Evolutionary conservation across 2,797 vertebrate species (phyloP).

Genomic region (Pangasius sanitwongsei): DNA sequence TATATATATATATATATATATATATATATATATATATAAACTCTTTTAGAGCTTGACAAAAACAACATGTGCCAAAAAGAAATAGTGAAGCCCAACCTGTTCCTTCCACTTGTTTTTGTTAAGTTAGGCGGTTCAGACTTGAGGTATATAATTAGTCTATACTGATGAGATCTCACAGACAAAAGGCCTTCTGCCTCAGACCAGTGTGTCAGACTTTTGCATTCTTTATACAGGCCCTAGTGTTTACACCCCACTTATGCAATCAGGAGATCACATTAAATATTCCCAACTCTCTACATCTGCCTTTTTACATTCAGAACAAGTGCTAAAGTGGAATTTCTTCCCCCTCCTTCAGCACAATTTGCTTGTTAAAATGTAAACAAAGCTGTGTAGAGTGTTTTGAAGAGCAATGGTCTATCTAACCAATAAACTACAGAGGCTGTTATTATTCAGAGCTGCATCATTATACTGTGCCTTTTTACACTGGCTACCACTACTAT

Average conservation of each 20-base stretch:
- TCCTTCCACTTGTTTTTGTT: conserved; percentile 52
- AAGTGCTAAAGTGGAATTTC: conserved; percentile 15
- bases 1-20: neutral
- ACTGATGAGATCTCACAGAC: conserved; percentile 65
- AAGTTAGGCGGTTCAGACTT: conserved; percentile 63
- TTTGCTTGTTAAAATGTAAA: conserved; percentile 3
- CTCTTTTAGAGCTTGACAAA: conserved; percentile 39
- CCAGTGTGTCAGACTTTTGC: conserved; percentile 58
- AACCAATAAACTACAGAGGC: neutral
- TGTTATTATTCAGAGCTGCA: neutral
- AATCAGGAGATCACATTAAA: conserved; percentile 66
- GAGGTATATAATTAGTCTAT: conserved; percentile 60
- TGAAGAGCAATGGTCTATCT: neutral
- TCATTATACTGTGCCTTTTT: neutral
- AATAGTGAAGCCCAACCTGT: conserved; percentile 71
- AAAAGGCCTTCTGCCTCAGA: conserved; percentile 67
- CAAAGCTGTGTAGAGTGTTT: neutral
- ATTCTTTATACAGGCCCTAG: conserved; percentile 67
- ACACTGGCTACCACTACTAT: neutral
- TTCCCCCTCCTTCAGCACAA: neutral
- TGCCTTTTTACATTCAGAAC: conserved; percentile 32
- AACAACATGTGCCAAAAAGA: conserved; percentile 64
- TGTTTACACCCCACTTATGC: conserved; percentile 66
- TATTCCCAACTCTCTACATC: conserved; percentile 62
- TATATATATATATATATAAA: neutral